A percentile compares a stretch with the other conserved stretches of the same genome.
Conservation (phyloP, 2,888 invertebrate genomes). For the Papilio demoleus region DNA sequence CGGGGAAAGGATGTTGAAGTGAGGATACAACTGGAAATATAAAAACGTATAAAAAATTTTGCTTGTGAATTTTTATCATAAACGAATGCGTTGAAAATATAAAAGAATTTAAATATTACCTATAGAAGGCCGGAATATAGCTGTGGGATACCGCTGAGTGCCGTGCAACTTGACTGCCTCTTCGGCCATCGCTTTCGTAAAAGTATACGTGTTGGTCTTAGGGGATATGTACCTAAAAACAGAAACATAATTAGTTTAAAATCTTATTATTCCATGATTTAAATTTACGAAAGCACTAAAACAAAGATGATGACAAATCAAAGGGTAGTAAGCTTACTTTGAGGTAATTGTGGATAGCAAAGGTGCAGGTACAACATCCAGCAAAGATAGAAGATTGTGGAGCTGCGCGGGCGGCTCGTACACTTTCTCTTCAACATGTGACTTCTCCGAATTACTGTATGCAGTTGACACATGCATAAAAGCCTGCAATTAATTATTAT, state of each 20-base stretch:
- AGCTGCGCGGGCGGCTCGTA: conserved; percentile 87
- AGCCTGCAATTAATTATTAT: conserved; percentile 66
- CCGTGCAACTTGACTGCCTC: conserved; percentile 86
- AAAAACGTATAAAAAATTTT: too few species aligned
- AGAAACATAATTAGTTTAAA: background rate
- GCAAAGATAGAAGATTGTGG: conserved; percentile 84
- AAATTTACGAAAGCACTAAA: too few species aligned
- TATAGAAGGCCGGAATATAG: conserved; percentile 93
- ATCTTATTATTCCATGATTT: too few species aligned
- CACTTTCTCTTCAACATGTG: conserved; percentile 88
- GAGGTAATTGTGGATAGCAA: conserved; percentile 81
- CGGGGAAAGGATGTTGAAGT: conserved; percentile 85
- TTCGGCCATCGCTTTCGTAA: conserved; percentile 94
- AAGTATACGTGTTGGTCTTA: conserved; percentile 95
- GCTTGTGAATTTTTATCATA: background rate
- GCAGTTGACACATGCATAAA: conserved; percentile 94
- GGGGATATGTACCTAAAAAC: conserved; percentile 76
- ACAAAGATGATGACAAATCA: background rate
- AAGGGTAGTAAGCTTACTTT: conserved; percentile 74
- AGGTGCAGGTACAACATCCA: conserved; percentile 83
- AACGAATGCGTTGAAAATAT: background rate
- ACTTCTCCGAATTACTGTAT: conserved; percentile 91
- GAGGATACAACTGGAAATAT: conserved; percentile 84
- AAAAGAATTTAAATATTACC: conserved; percentile 69
- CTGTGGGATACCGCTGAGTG: conserved; percentile 84